Conservation (phyloP, 2,797 vertebrate species). For the Petrocephalus sullivani region DNA sequence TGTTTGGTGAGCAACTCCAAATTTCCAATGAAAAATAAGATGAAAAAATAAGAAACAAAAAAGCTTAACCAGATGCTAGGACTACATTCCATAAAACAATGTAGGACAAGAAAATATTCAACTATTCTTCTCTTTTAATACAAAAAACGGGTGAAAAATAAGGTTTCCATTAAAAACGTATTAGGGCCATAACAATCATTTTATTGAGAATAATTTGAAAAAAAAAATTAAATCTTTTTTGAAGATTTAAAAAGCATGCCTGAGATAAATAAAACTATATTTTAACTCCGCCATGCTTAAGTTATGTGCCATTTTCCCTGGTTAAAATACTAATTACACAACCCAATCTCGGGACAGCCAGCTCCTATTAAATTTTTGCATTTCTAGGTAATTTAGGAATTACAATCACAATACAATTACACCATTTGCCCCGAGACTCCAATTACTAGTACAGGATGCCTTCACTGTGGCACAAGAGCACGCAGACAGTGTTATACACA, state of each 20-base stretch:
- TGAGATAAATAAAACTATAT: not conserved
- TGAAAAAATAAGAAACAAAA: not conserved
- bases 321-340: not conserved
- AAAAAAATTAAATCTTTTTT: not conserved
- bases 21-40: not conserved
- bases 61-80: not conserved
- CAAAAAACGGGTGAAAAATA: not conserved
- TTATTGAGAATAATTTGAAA: not conserved
- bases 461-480: not conserved
- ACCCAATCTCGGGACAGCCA: not conserved
- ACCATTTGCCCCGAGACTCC: not conserved
- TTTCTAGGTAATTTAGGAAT: not conserved
- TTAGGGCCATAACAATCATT: not conserved
- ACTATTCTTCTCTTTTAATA: conserved; percentile 8
- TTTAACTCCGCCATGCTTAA: not conserved
- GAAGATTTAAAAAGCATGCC: conserved; percentile 1
- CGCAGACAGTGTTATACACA: not conserved
- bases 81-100: not conserved
- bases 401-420: not conserved
- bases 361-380: not conserved
- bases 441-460: not conserved
- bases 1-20: not conserved
- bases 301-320: conserved; percentile 18
- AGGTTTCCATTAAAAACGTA: not conserved
- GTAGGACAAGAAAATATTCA: conserved; percentile 1